Conservation (phyloP, 2,113 vertebrate species). For the Vombatus ursinus region DNA sequence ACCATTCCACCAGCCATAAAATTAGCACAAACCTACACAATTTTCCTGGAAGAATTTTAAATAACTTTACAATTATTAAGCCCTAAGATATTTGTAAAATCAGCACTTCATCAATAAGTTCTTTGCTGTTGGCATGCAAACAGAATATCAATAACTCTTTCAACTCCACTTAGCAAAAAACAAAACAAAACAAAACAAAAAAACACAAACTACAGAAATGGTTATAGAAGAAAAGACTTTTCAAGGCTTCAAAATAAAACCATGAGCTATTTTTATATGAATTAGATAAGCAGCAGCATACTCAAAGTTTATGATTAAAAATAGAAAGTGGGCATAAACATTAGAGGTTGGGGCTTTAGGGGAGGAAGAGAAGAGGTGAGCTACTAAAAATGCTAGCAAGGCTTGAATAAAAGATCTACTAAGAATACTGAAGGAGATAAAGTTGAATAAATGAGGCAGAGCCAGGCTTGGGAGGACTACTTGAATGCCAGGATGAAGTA, state of each 20-base stretch:
- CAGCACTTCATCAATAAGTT: slow-evolving; percentile 18
- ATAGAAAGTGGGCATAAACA: not conserved
- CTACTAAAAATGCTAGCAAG: not conserved
- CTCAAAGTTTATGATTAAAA: not conserved
- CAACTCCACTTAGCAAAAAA: slow-evolving; percentile 1
- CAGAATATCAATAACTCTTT: not conserved
- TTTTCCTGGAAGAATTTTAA: slow-evolving; percentile 10
- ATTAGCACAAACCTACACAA: not conserved
- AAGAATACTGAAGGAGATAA: not conserved
- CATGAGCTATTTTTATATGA: not conserved
- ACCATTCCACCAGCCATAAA: not conserved
- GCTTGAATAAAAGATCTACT: not conserved
- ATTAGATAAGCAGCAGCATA: not conserved
- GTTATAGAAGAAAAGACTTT: not conserved
- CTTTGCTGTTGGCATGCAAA: not conserved
- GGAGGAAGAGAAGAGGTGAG: not conserved
- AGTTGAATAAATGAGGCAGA: not conserved
- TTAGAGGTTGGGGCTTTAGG: not conserved
- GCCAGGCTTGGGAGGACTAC: not conserved
- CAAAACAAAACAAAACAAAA: not conserved
- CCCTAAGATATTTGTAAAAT: slow-evolving; percentile 15
- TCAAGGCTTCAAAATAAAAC: not conserved
- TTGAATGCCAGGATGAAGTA: not conserved
- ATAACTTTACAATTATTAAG: not conserved
- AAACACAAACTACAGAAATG: not conserved